Percentiles rank a stretch among this genome's conserved stretches.
These are phyloP conservation scores for Agriopis leucophaearia DNA, from an alignment of 2,888 invertebrate species.

Conservation along the genomic window DNA sequence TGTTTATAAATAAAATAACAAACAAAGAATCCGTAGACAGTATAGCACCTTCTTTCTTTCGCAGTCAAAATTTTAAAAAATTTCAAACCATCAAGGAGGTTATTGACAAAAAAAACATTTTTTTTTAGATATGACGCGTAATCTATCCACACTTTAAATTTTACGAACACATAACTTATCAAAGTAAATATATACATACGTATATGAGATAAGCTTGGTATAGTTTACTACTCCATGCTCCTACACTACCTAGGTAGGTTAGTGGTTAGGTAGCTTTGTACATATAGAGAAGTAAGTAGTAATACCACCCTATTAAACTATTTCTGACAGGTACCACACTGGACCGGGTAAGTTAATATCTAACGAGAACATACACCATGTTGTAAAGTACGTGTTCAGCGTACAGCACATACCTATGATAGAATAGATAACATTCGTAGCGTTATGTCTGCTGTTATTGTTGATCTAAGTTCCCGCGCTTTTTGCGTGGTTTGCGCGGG, in stretches of 20 bases:
- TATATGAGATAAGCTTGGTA: not conserved
- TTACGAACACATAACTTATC: too few species aligned
- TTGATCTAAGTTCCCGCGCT: slow-evolving; percentile 81
- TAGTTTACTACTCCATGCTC: not conserved
- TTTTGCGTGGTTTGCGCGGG: slow-evolving; percentile 82
- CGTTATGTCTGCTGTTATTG: slow-evolving; percentile 84
- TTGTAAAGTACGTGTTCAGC: slow-evolving; percentile 61
- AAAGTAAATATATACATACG: not conserved
- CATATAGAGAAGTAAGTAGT: not conserved
- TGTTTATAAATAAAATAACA: slow-evolving; percentile 31
- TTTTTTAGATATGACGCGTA: too few species aligned
- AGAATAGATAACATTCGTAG: slow-evolving; percentile 78
- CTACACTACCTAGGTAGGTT: not conserved
- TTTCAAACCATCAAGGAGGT: too few species aligned
- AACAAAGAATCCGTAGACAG: not conserved
- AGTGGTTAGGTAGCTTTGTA: not conserved
- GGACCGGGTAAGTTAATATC: slow-evolving; percentile 6
- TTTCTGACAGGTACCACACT: not conserved
- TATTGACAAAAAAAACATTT: too few species aligned
- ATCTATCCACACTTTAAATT: too few species aligned
- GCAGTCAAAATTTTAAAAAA: too few species aligned
- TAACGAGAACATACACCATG: slow-evolving; percentile 72
- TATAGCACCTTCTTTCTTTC: too few species aligned
- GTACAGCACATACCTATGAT: slow-evolving; percentile 45
- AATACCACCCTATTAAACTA: not conserved